Conservation (phyloP, 2,113 vertebrate species). For the Thamnaconus septentrionalis region DNA sequence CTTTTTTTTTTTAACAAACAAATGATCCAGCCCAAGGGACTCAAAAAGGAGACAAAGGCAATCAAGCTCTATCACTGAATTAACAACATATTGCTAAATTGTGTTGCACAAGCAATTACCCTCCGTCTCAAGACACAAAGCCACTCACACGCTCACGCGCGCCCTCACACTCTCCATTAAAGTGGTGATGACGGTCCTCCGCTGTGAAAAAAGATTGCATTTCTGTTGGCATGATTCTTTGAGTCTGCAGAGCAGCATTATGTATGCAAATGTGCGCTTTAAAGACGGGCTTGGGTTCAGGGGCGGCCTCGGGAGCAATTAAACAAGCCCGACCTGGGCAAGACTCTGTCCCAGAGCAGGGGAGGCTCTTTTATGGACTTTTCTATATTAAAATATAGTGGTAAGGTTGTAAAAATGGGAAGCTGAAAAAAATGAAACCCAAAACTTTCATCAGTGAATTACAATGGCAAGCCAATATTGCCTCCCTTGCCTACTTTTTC, state of each 20-base stretch:
- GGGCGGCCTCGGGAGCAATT: conserved; percentile 50
- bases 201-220: conserved; percentile 68
- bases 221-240: conserved; percentile 64
- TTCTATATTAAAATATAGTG: conserved; percentile 33
- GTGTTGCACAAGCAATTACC: conserved; percentile 67
- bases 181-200: conserved; percentile 36
- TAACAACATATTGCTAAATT: conserved; percentile 62
- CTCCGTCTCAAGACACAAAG: conserved; percentile 53
- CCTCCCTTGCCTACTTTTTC: too few species aligned
- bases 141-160: conserved; percentile 26
- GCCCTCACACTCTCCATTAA: conserved; percentile 60
- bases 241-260: conserved; percentile 67
- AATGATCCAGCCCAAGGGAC: conserved; percentile 46
- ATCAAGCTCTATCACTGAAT: conserved; percentile 69
- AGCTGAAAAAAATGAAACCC: background rate
- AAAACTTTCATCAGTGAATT: background rate
- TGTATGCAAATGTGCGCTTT: conserved; percentile 72
- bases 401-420: conserved; percentile 1
- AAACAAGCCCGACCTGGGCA: conserved; percentile 44
- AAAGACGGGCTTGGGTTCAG: conserved; percentile 58
- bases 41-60: conserved; percentile 63
- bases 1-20: conserved; percentile 51
- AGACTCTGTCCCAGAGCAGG: conserved; percentile 34
- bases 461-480: background rate
- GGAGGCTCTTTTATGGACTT: conserved; percentile 29